Percentiles rank a stretch among this genome's conserved stretches.
phyloP scores from a whole-genome alignment of 2,888 invertebrate species.

The Heteromurus nitidus region DNA sequence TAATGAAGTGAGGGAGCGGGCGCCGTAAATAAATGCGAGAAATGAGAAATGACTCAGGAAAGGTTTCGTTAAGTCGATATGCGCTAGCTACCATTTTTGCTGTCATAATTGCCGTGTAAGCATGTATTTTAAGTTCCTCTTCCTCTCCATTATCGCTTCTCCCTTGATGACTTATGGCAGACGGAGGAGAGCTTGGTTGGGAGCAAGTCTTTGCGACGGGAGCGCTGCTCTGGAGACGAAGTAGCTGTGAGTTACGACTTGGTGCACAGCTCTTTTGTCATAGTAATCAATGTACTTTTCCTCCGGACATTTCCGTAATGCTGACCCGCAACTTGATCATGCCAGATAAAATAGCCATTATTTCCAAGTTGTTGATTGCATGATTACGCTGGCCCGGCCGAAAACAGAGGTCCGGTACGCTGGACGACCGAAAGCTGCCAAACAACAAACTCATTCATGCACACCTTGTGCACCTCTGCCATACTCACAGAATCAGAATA shows the following conservation, averaged over 20 bases:
- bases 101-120: constrained; percentile 28
- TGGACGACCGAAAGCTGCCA: background rate
- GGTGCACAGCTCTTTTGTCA: constrained; percentile 69
- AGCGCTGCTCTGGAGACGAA: constrained; percentile 35
- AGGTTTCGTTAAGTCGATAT: constrained; percentile 10
- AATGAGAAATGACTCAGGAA: constrained; percentile 22
- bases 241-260: constrained; percentile 64
- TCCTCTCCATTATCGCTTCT: constrained; percentile 1
- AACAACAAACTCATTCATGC: background rate
- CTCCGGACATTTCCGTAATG: constrained; percentile 73
- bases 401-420: no score
- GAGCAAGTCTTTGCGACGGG: no score
- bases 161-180: constrained; percentile 14
- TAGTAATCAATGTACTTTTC: constrained; percentile 73
- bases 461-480: background rate
- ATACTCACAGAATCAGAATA: background rate
- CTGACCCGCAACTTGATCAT: constrained; percentile 67
- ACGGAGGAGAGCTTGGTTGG: background rate
- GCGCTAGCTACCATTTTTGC: constrained; percentile 1
- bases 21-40: background rate
- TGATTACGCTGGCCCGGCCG: constrained; percentile 62
- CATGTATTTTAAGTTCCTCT: constrained; percentile 20
- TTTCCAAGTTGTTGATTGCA: constrained; percentile 73
- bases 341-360: constrained; percentile 70
- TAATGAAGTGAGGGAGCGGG: no score